Conservation (phyloP, 2,113 vertebrate genomes). For the Tetrax tetrax region DNA sequence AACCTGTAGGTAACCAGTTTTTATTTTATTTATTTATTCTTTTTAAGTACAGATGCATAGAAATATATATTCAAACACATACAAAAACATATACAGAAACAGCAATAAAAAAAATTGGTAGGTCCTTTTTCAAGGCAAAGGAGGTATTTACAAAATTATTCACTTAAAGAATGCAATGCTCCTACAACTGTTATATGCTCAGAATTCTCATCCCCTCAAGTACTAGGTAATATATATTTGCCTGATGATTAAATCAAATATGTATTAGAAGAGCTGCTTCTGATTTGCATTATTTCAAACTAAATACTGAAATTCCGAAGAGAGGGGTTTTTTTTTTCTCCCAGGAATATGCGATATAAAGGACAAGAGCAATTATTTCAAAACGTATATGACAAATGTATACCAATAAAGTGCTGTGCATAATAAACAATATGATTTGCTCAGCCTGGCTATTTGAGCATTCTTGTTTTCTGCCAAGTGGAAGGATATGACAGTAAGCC, state of each 20-base stretch:
- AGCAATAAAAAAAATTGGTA: not conserved
- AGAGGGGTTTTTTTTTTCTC: not conserved
- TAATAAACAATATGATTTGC: not conserved
- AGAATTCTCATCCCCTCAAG: not conserved
- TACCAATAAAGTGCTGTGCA: not conserved
- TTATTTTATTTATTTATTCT: not conserved
- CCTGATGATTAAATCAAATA: not conserved
- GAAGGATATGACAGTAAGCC: not conserved
- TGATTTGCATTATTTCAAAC: not conserved
- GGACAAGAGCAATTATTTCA: not conserved
- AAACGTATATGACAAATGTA: not conserved
- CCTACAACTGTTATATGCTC: not conserved
- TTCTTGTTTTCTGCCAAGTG: constrained; percentile 17
- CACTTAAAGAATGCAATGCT: not conserved
- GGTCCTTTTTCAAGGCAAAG: not conserved
- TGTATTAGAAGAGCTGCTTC: not conserved
- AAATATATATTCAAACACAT: not conserved
- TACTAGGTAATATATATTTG: not conserved
- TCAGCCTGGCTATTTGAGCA: not conserved
- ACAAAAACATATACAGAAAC: not conserved
- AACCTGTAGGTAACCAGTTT: not conserved
- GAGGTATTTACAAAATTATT: not conserved
- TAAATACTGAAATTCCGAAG: not conserved
- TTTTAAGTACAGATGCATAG: not conserved
- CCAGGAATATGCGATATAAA: not conserved